These are phyloP conservation scores for Magallana gigas DNA, from an alignment of 1,140 invertebrate species.

Conservation along the genomic window DNA sequence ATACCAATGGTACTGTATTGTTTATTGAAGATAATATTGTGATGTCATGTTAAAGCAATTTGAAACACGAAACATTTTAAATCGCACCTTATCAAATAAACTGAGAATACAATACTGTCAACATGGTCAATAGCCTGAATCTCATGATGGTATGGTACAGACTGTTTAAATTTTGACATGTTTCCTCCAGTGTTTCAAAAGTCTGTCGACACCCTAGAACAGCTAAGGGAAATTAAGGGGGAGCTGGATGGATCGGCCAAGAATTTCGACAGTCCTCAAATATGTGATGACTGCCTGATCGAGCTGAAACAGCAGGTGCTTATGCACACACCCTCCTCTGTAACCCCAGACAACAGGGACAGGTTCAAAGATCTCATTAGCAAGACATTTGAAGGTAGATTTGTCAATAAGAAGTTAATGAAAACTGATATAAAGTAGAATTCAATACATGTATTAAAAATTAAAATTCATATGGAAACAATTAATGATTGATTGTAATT, in stretches of 20 bases:
- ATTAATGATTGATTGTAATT: too few relatives aligned
- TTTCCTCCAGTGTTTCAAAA: constrained; percentile 60
- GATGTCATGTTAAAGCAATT: too few relatives aligned
- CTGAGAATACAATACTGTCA: too few relatives aligned
- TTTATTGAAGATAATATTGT: too few relatives aligned
- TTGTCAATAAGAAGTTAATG: too few relatives aligned
- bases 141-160: constrained; percentile 34
- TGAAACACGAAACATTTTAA: too few relatives aligned
- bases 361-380: constrained; percentile 60
- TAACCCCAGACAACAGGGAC: constrained; percentile 56
- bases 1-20: constrained; percentile 35
- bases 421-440: too few relatives aligned
- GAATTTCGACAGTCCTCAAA: constrained; percentile 50
- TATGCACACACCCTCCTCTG: constrained; percentile 66
- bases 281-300: constrained; percentile 50
- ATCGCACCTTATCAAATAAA: too few relatives aligned
- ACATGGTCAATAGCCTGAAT: too few relatives aligned
- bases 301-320: constrained; percentile 64
- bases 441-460: neutral
- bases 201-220: constrained; percentile 58
- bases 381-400: constrained; percentile 50
- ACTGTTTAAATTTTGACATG: constrained; percentile 3
- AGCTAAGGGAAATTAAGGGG: constrained; percentile 61
- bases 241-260: constrained; percentile 58
- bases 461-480: neutral